Base-by-base conservation (phyloP, 2,797 vertebrate species). In the Propithecus deckenii region DNA sequence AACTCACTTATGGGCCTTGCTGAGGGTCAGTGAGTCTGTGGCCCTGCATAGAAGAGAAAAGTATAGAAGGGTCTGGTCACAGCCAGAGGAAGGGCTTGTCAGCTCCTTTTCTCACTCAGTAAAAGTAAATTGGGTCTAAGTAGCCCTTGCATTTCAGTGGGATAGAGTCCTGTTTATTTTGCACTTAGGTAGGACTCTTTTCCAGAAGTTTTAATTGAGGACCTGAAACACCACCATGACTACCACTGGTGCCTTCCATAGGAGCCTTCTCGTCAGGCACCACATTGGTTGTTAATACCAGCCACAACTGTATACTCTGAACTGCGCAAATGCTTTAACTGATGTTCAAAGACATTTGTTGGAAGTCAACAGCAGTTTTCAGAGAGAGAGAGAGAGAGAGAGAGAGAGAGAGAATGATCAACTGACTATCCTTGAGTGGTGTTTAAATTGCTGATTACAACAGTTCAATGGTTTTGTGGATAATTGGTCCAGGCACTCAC, bases 401-500 rank as follows among this genome's bases (percentile, higher is more conserved):
- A 50, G 15, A 20, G 23, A 63, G 52, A 59, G 71, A 69, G 74
- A n/a, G 38, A 17, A 25, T 57, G 65, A 80, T 88, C 88, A 84
- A 14, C 55, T 63, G 50, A n/a, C 57, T 67, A 11, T 89, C 71
- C 86, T 94, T 65, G 35, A 30, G 80, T 92, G n/a, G 0, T 79
- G 50, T 94, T 76, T 94, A 86, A 65, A 67, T 88, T 9, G 23
- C 81, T 35, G 10, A 67, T 61, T 81, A 74, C 0, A 23, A 43
- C 18, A 59, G 41, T 83, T 75, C 78, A 14, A 4, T 83, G 28
- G 79, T 93, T 93, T 80, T 69, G 28, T 80, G 55, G 57, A n/a
- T 91, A 75, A 95, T 95, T 95, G 78, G 28, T 91, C 75, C 41
- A 75, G 94, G 48, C 86, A 61, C 83, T 94, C 75, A 76, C 74